Base-by-base conservation (phyloP, 2,113 vertebrate genomes). In the Gobius niger region DNA sequence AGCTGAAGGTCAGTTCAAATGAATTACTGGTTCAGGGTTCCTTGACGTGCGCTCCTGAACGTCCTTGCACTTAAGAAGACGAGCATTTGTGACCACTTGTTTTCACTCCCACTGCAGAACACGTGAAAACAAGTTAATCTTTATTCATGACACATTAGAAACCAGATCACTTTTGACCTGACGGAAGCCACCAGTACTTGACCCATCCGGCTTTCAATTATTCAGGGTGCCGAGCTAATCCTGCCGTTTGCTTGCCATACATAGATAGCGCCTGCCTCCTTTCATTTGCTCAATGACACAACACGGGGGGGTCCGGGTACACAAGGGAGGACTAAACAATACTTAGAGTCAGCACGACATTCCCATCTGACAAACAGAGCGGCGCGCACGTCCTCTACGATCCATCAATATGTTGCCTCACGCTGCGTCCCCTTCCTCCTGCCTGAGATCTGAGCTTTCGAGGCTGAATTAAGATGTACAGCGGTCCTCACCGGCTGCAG, bases 381-480 rank as follows among this genome's bases (percentile, higher is more conserved):
- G 42, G 50, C 64, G 67, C 66, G 70, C 67, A 78, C 19, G 41
- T 61, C 73, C 63, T 74, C 24, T 46, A 6, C 68, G 44, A 65
- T 63, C 64, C 73, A 67, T 70, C 63, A 66, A 63, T 70, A 73
- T 75, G 78, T 60, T 72, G 57, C 61, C 65, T 68, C 70, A 63
- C 65, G 60, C 71, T 53, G 69, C 60, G 60, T 64, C 50, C 65
- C 53, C 56, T 19, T 74, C 12, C 42, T 68, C 59, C 63, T 57
- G 18, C 44, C 50, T 80, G 81, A 73, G 61, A 49, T 80, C 76
- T 69, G 16, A 53, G 72, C 70, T 73, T 68, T 68, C 62, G 70
- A 63, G 63, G 72, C 68, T 77, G 72, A 80, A 75, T 79, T 70
- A 72, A 77, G 78, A 64, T 64, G 73, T 78, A 70, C 74, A 79